These are phyloP conservation scores for Bombylius major DNA, from an alignment of 2,888 invertebrate genomes.

Conservation along the genomic window DNA sequence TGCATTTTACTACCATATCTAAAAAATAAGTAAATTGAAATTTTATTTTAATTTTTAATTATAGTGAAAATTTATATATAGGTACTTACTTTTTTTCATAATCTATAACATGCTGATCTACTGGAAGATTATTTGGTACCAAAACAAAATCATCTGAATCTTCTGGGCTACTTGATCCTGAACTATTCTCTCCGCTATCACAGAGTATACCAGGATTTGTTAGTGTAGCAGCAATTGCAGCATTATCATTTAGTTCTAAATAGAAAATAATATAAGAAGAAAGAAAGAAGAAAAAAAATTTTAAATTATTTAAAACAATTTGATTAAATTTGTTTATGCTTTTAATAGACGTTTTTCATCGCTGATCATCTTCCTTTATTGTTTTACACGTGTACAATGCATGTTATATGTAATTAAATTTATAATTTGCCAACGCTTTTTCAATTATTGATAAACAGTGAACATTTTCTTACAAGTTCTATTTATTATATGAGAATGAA, in stretches of 20 bases:
- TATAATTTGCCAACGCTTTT: no score
- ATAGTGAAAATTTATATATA: background rate
- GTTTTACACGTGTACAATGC: no score
- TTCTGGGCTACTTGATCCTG: constrained; percentile 51
- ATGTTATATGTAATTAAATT: no score
- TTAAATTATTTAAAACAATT: background rate
- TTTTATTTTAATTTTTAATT: background rate
- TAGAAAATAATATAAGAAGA: background rate
- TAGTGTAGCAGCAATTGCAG: constrained; percentile 44
- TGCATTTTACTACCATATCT: constrained; percentile 21
- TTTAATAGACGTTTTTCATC: background rate
- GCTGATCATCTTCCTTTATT: no score
- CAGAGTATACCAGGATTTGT: constrained; percentile 44
- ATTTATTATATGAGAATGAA: no score
- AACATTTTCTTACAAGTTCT: no score
- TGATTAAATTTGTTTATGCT: background rate
- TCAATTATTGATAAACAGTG: no score
- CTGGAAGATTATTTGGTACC: constrained; percentile 55
- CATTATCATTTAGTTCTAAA: constrained; percentile 39
- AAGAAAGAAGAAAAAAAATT: constrained; percentile 7
- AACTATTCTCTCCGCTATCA: constrained; percentile 36
- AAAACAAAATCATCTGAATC: constrained; percentile 67
- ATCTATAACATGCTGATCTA: constrained; percentile 39
- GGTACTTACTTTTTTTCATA: constrained; percentile 30
- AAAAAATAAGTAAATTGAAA: background rate